Base-by-base conservation (phyloP, 1,140 invertebrate genomes). In the Meloidogyne hapla region DNA sequence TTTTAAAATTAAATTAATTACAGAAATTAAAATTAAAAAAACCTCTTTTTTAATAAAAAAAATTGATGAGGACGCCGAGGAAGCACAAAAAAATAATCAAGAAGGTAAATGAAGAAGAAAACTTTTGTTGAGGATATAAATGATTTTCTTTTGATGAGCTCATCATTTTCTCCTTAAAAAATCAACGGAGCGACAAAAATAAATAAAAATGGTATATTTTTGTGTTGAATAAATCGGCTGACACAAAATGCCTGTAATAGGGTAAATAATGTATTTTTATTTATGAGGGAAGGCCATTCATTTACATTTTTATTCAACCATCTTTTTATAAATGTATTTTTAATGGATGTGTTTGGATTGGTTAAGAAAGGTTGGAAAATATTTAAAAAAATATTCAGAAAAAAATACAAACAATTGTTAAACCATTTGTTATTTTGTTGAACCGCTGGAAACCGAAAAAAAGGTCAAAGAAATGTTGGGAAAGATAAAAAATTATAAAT, bases 221-320 rank as follows among this genome's bases (percentile, higher is more conserved):
- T 45, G 18, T 56, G 48, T 56, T 56, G 48, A 56, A 56, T 56
- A 56, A 56, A 56, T 56, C 48, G 48, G 48, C 48, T 56, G 48
- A 56, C 48, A 56, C 48, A n/a, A 56, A 56, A 56, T 56, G 48
- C 48, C 48, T 56, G n/a, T 56, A 56, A n/a, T 56, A n/a, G 48
- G 48, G 18, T n/a, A 56, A n/a, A 56, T 56, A 56, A n/a, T 33
- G 33, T 33, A 33, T n/a, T 56, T 56, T n/a, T 56, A 56, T 56
- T 56, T 56, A 56, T 56, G 48, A 56, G 48, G 48, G 48, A 56
- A 56, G 48, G 48, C 48, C 48, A 56, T 56, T 56, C 18, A 56
- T 56, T 56, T 56, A 56, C 48, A 56, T 56, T 56, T 56, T 56
- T 56, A 56, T 56, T 56, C 48, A 56, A 1, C 48, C n/a, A 6